Evolutionary conservation across 1,140 invertebrate genomes (phyloP), one percentile per base, ranked within the genome.

Genomic region (Sipha flava): DNA sequence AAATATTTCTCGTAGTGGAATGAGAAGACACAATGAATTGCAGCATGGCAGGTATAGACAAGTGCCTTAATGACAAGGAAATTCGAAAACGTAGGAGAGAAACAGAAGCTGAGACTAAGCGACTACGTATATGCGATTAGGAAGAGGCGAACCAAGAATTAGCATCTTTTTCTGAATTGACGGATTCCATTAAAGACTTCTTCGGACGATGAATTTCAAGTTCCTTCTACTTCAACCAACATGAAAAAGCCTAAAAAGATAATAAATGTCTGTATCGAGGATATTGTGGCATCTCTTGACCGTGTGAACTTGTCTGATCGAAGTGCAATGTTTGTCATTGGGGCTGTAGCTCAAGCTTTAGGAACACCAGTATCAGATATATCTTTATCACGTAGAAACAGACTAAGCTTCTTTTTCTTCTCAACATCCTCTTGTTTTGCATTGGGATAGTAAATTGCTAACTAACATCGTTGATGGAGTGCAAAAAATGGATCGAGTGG

Each of bases 371-470:
- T 47, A 47, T 10, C 43, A 47, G 43, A 47, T 47, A 47, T 47
- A 10, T 47, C 12, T 47, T 47, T 47, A 47, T 47, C 37, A 40
- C 37, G 37, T 40, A 40, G 37, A 52, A 52, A 21, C 12, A 9
- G n/a, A 18, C 12, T 7, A 52, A 21, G 4, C 12, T 7, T 9
- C 14, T 9, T 16, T 18, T 52, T 52, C 47, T 52, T 52, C 16
- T 18, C 5, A 52, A 4, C 52, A 81, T 21, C 26, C 82, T 12
- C 59, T 79, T 34, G 34, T 79, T 57, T 77, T 82, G 10, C 3
- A 82, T 31, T 80, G 81, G 81, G 81, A 82, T 81, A 82, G 81
- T 64, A 84, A 83, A 68, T 23, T 83, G 14, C 45, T 83, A 6
- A 64, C 40, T 54, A 80, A 52, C 72, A 80, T 81, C 14, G 16